A percentile compares a stretch with the other conserved stretches of the same genome.
These are phyloP conservation scores for Camelus dromedarius DNA, from an alignment of 2,113 vertebrate genomes.

Conservation along the genomic window DNA sequence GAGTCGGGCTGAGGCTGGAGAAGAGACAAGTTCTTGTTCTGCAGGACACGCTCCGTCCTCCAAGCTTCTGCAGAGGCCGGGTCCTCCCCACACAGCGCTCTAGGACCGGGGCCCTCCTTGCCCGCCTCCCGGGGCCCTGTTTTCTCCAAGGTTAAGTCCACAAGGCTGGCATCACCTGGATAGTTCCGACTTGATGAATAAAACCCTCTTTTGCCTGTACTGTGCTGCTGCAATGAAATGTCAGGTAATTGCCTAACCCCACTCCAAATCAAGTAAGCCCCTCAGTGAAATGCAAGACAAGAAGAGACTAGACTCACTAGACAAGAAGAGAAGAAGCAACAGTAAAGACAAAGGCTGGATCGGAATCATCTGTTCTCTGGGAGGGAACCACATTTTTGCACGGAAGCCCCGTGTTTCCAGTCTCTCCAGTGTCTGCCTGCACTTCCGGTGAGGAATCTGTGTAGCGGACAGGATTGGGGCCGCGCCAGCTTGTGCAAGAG, in stretches of 20 bases:
- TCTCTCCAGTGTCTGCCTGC: neutral
- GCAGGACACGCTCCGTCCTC: neutral
- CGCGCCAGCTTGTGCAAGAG: neutral
- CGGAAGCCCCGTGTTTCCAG: neutral
- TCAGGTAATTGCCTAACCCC: neutral
- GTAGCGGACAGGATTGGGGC: neutral
- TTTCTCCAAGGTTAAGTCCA: neutral
- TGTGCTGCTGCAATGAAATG: constrained; percentile 15
- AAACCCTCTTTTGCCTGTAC: neutral
- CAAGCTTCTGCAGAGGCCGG: neutral
- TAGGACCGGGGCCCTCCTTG: neutral
- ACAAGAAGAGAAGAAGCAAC: neutral
- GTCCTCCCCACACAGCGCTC: fast-evolving
- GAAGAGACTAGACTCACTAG: neutral
- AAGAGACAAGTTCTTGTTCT: constrained; percentile 10
- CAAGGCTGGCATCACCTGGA: neutral
- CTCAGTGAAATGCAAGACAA: constrained; percentile 16
- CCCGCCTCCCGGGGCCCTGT: neutral
- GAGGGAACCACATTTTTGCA: constrained; percentile 10
- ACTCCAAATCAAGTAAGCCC: constrained; percentile 54
- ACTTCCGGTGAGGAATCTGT: neutral
- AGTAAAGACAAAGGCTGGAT: constrained; percentile 41
- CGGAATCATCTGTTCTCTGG: neutral
- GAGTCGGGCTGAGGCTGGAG: neutral
- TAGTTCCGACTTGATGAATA: constrained; percentile 12